Conservation (phyloP, 2,113 vertebrate species). For the Rynchops niger region DNA sequence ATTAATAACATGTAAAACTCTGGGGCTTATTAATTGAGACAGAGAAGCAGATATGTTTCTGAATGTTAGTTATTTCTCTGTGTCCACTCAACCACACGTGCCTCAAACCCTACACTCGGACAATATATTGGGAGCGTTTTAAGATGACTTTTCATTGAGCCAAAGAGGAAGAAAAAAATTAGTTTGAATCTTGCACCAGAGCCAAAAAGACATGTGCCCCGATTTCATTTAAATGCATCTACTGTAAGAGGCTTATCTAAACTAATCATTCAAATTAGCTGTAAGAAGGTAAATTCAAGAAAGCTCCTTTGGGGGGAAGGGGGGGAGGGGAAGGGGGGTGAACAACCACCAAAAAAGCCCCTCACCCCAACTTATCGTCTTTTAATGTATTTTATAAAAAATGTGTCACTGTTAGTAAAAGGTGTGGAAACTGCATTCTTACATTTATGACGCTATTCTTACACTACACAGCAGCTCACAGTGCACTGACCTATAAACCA, state of each 20-base stretch:
- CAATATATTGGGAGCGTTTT: conserved; percentile 45
- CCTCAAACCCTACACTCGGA: conserved; percentile 13
- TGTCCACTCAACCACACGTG: conserved; percentile 51
- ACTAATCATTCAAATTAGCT: conserved; percentile 85
- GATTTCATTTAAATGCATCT: conserved; percentile 82
- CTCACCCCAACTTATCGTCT: background rate
- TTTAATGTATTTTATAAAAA: conserved; percentile 5
- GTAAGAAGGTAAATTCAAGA: conserved; percentile 79
- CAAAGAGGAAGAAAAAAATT: conserved; percentile 32
- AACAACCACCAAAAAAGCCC: background rate
- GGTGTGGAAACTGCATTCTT: background rate
- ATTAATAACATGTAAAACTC: conserved; percentile 71
- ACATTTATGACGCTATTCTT: background rate
- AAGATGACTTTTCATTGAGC: conserved; percentile 69
- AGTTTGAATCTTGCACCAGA: conserved; percentile 69
- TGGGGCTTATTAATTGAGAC: conserved; percentile 68
- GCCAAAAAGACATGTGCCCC: conserved; percentile 75
- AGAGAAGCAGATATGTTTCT: conserved; percentile 50
- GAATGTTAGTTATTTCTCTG: conserved; percentile 44
- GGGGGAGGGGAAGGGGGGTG: background rate
- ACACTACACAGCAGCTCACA: background rate
- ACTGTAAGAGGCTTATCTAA: conserved; percentile 82
- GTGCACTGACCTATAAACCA: background rate
- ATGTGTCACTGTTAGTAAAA: background rate
- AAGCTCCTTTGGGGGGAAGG: conserved; percentile 63